Percentiles rank a stretch among this genome's conserved stretches.
phyloP scores from a whole-genome alignment of 2,797 vertebrate genomes.

The Acanthurus lineatus region DNA sequence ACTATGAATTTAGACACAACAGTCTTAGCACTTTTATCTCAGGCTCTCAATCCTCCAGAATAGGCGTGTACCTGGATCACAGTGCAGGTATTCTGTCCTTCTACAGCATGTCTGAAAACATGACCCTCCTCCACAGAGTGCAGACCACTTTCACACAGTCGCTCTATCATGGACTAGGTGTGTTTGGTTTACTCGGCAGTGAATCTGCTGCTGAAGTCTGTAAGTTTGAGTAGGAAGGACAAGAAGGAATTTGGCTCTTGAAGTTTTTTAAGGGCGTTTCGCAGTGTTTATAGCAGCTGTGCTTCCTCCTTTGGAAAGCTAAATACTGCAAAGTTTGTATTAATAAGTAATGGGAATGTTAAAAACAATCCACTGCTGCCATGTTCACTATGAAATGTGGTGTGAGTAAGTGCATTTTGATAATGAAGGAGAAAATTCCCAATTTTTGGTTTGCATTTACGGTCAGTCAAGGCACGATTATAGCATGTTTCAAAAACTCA shows the following conservation, averaged over 20 bases:
- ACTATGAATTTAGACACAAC: conserved; percentile 31
- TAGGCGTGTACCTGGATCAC: conserved; percentile 44
- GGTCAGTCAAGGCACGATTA: too few species aligned
- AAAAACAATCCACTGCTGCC: too few species aligned
- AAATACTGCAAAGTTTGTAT: background rate
- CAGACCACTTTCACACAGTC: conserved; percentile 40
- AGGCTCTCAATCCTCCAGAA: conserved; percentile 23
- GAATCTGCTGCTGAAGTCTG: too few species aligned
- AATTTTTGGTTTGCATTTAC: too few species aligned
- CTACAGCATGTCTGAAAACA: conserved; percentile 19
- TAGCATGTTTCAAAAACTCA: too few species aligned
- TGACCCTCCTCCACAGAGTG: conserved; percentile 55
- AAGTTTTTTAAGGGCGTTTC: too few species aligned
- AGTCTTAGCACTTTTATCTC: background rate
- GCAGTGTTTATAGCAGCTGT: background rate
- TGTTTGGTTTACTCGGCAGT: too few species aligned
- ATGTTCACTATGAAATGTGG: background rate
- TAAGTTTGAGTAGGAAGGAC: too few species aligned
- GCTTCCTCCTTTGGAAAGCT: background rate
- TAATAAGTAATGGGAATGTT: background rate
- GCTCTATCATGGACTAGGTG: too few species aligned
- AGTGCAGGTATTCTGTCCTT: conserved; percentile 25
- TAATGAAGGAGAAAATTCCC: too few species aligned
- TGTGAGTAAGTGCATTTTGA: background rate
- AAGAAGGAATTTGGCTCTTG: too few species aligned